A percentile compares a stretch with the other conserved stretches of the same genome.
These are phyloP conservation scores for Drosophila pseudotalamancana DNA, from an alignment of 2,888 invertebrate genomes.

Conservation along the genomic window DNA sequence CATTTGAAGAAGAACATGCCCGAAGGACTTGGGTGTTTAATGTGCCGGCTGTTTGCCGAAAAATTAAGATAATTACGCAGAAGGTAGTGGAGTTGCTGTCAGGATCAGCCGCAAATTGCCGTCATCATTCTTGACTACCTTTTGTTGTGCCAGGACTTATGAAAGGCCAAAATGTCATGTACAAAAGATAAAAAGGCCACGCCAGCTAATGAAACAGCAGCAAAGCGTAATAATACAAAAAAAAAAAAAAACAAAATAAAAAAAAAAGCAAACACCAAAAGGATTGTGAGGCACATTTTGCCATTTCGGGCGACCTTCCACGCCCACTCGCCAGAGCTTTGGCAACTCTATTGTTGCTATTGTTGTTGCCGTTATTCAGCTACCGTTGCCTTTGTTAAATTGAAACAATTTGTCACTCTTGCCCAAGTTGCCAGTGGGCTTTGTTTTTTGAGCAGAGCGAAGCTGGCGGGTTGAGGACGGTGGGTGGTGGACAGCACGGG, in stretches of 20 bases:
- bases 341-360: slow-evolving; percentile 36
- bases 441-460: slow-evolving; percentile 32
- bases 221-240: slow-evolving; percentile 50
- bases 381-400: slow-evolving; percentile 73
- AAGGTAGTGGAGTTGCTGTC: slow-evolving; percentile 26
- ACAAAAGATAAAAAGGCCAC: slow-evolving; percentile 75
- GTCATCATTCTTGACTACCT: slow-evolving; percentile 77
- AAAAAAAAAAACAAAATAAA: not conserved
- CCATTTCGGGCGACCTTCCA: slow-evolving; percentile 29
- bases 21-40: slow-evolving; percentile 20
- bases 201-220: slow-evolving; percentile 70
- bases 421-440: slow-evolving; percentile 62
- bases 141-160: slow-evolving; percentile 70
- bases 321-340: slow-evolving; percentile 12
- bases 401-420: slow-evolving; percentile 77
- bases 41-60: slow-evolving; percentile 45
- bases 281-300: slow-evolving; percentile 63
- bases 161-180: slow-evolving; percentile 76
- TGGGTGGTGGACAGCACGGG: not conserved
- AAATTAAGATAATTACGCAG: slow-evolving; percentile 66
- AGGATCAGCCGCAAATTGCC: slow-evolving; percentile 79
- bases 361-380: slow-evolving; percentile 34
- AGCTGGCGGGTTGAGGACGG: too few species aligned
- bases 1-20: slow-evolving; percentile 15
- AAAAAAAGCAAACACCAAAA: slow-evolving; percentile 42